Conservation (phyloP, 1,140 invertebrate species). For the Ips nitidus region DNA sequence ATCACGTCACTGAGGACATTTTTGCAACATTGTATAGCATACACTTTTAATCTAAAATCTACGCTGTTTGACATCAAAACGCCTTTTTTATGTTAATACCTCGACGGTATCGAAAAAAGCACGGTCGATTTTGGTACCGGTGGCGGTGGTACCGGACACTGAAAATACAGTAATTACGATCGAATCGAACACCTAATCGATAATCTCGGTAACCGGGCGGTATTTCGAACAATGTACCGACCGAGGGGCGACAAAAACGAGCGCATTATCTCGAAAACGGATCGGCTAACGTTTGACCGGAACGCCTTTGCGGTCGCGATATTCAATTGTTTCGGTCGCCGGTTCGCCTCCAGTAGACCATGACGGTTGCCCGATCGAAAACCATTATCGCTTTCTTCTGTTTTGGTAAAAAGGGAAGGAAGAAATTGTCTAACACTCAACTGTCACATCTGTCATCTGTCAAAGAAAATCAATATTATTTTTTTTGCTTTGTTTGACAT, state of each 20-base stretch:
- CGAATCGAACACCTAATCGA: not conserved
- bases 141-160: too few relatives aligned
- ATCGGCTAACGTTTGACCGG: slow-evolving; percentile 23
- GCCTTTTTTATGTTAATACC: too few relatives aligned
- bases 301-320: slow-evolving; percentile 28
- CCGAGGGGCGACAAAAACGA: slow-evolving; percentile 20
- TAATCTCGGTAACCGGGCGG: not conserved
- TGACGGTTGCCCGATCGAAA: slow-evolving; percentile 32
- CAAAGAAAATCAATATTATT: too few relatives aligned
- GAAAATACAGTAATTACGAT: too few relatives aligned
- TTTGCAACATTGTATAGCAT: too few relatives aligned
- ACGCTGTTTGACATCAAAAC: too few relatives aligned
- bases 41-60: too few relatives aligned
- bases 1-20: too few relatives aligned
- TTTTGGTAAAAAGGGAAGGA: not conserved
- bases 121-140: too few relatives aligned
- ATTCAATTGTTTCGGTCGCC: slow-evolving; percentile 25
- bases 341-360: slow-evolving; percentile 29
- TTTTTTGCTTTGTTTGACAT: too few relatives aligned
- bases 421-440: too few relatives aligned
- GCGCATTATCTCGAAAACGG: slow-evolving; percentile 15
- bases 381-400: slow-evolving; percentile 19
- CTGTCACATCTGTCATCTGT: not conserved
- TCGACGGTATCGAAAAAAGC: too few relatives aligned
- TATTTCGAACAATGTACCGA: slow-evolving; percentile 3